Conservation (phyloP, 30 jellyfish, hydroid and myxozoan species). For the Chrysaora quinquecirrha region DNA sequence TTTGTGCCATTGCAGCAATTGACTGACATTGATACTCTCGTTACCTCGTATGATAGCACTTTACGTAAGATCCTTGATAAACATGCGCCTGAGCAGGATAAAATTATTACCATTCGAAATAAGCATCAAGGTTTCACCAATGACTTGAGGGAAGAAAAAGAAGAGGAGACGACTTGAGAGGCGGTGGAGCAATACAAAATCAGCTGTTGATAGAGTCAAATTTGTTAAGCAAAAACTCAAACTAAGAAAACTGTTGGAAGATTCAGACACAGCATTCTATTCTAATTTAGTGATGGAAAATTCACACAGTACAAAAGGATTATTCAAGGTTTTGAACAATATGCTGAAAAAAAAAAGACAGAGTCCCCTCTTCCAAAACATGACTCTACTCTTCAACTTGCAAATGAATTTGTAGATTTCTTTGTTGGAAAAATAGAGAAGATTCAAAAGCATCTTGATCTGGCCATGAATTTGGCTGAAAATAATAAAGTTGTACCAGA, state of each 20-base stretch:
- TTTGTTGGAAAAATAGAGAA: conserved; percentile 13
- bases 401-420: conserved; percentile 44
- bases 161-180: no score
- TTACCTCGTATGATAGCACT: no score
- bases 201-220: no score
- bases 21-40: no score
- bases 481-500: neutral
- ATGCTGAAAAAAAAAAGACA: conserved; percentile 17
- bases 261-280: neutral
- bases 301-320: neutral
- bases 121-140: no score
- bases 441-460: neutral
- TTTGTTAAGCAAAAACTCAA: no score
- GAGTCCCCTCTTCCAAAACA: conserved; percentile 21
- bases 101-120: no score
- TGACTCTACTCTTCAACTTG: conserved; percentile 21
- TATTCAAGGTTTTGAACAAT: neutral
- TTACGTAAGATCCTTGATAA: no score
- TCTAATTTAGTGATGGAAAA: neutral
- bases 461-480: neutral
- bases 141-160: no score
- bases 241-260: neutral
- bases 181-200: no score
- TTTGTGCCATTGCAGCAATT: no score
- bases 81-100: no score